Conservation (phyloP, 2,113 vertebrate genomes). For the Crocuta crocuta region DNA sequence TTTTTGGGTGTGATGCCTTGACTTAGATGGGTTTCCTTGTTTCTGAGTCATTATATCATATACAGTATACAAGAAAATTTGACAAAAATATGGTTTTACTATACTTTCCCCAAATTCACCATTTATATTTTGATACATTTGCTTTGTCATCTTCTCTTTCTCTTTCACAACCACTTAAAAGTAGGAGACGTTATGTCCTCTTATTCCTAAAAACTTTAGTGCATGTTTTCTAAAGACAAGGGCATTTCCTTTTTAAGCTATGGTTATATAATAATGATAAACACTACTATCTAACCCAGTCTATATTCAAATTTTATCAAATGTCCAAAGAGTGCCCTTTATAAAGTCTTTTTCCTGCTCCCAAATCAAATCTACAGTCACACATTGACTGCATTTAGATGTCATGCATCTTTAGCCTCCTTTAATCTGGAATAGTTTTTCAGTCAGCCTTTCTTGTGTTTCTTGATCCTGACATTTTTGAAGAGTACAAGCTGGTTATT, state of each 20-base stretch:
- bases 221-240: neutral
- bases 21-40: neutral
- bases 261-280: slow-evolving; percentile 12
- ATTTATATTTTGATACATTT: neutral
- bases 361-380: slow-evolving; percentile 29
- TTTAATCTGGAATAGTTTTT: slow-evolving; percentile 14
- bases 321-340: neutral
- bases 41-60: slow-evolving; percentile 31
- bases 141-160: neutral
- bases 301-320: slow-evolving; percentile 35
- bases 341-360: neutral
- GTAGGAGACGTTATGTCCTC: neutral
- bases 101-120: neutral
- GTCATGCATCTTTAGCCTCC: neutral
- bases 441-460: neutral
- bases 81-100: neutral
- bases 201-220: neutral
- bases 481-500: neutral
- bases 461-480: neutral
- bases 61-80: slow-evolving; percentile 19
- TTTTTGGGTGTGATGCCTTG: neutral
- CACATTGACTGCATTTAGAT: neutral
- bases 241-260: neutral
- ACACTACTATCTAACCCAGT: neutral
- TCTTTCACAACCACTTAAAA: neutral